These are phyloP conservation scores for Thaumetopoea pityocampa DNA, from an alignment of 1,140 invertebrate species.

Conservation along the genomic window DNA sequence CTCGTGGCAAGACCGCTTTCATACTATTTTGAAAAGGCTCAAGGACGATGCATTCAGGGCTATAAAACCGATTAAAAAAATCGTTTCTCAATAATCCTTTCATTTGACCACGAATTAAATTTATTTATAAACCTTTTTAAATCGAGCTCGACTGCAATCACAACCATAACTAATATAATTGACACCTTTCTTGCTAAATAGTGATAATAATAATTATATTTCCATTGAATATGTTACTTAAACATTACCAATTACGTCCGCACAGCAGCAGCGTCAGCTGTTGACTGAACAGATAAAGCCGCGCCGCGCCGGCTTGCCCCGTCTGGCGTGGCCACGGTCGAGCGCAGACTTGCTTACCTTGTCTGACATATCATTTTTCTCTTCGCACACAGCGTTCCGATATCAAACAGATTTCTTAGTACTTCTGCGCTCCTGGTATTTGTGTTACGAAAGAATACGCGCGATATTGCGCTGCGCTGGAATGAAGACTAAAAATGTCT, in stretches of 20 bases:
- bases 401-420: slow-evolving; percentile 26
- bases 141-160: slow-evolving; percentile 6
- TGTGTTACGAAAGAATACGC: slow-evolving; percentile 69
- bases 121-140: slow-evolving; percentile 2
- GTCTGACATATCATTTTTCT: slow-evolving; percentile 57
- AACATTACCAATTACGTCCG: slow-evolving; percentile 5
- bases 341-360: slow-evolving; percentile 57
- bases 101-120: no score
- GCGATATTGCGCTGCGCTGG: slow-evolving; percentile 39
- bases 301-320: slow-evolving; percentile 19
- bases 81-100: no score
- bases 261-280: slow-evolving; percentile 1
- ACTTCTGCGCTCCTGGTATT: slow-evolving; percentile 61
- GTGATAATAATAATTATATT: slow-evolving; percentile 1
- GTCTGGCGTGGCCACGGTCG: slow-evolving; percentile 30
- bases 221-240: slow-evolving; percentile 3
- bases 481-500: slow-evolving; percentile 20
- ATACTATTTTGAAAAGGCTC: no score
- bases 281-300: slow-evolving; percentile 16
- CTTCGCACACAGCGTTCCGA: slow-evolving; percentile 39
- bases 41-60: no score
- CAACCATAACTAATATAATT: slow-evolving; percentile 20
- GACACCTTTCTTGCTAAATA: slow-evolving; percentile 7
- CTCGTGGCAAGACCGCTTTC: no score
- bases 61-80: no score